phyloP scores from a whole-genome alignment of 2,113 vertebrate species.

The Ondatra zibethicus region DNA sequence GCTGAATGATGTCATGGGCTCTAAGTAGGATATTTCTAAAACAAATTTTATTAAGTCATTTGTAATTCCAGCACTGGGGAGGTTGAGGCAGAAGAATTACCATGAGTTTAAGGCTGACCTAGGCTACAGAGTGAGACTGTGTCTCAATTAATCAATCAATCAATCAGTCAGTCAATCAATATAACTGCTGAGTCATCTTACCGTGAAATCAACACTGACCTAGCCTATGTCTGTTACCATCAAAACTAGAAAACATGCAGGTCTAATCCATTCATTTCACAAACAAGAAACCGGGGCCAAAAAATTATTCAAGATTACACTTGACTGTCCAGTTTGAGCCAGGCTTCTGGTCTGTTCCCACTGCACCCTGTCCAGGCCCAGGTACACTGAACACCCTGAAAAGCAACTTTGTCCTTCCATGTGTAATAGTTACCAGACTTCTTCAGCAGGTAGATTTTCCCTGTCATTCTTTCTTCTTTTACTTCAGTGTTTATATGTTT shows the following conservation, averaged over 20 bases:
- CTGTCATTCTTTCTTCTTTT: background rate
- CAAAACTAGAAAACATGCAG: constrained; percentile 11
- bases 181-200: background rate
- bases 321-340: background rate
- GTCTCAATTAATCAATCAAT: background rate
- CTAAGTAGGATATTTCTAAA: background rate
- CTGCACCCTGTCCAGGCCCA: background rate
- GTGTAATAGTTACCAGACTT: background rate
- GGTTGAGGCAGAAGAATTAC: background rate
- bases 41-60: background rate
- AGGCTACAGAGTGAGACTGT: background rate
- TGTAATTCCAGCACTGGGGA: background rate
- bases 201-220: background rate
- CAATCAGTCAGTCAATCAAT: background rate
- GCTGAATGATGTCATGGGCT: background rate
- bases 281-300: background rate
- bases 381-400: background rate
- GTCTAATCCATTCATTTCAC: background rate
- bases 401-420: background rate
- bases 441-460: background rate
- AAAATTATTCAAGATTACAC: background rate
- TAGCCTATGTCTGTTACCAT: background rate
- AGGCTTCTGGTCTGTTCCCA: background rate
- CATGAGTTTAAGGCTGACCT: background rate
- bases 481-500: background rate